phyloP scores from a whole-genome alignment of 2,797 vertebrate genomes.

The Hafferia zeledoni region DNA sequence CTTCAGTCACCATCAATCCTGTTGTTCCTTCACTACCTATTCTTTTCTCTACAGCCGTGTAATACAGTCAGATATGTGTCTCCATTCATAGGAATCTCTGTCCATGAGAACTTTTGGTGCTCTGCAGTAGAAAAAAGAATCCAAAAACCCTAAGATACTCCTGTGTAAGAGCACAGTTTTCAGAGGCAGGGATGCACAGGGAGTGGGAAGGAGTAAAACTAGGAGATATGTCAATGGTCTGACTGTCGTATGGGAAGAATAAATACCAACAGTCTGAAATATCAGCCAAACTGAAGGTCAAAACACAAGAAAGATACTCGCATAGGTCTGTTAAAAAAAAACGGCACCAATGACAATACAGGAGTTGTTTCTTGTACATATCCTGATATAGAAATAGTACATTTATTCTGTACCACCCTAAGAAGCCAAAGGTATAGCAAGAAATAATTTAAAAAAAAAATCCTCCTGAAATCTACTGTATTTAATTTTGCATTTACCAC shows the following conservation, averaged over 20 bases:
- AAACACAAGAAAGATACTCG: neutral
- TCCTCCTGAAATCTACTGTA: neutral
- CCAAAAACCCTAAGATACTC: neutral
- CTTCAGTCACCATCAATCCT: neutral
- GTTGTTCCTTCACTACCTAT: neutral
- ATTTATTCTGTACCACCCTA: neutral
- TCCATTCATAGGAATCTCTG: neutral
- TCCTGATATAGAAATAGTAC: neutral
- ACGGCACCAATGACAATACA: neutral
- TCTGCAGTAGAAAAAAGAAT: neutral
- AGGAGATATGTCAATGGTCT: neutral
- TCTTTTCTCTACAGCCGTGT: neutral
- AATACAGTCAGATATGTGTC: neutral
- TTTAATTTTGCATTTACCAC: neutral
- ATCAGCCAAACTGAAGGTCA: neutral
- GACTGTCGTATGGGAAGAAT: neutral
- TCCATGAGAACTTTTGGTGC: neutral
- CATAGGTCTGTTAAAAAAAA: neutral
- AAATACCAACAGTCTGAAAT: neutral
- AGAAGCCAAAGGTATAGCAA: neutral
- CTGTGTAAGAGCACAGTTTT: neutral
- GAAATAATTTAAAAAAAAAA: neutral
- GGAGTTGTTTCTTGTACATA: neutral
- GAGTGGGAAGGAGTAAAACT: accelerated
- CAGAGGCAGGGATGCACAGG: neutral